Percentiles rank a stretch among this genome's conserved stretches.
These are phyloP conservation scores for Cirrhinus molitorella DNA, from an alignment of 2,797 vertebrate species.

Conservation along the genomic window DNA sequence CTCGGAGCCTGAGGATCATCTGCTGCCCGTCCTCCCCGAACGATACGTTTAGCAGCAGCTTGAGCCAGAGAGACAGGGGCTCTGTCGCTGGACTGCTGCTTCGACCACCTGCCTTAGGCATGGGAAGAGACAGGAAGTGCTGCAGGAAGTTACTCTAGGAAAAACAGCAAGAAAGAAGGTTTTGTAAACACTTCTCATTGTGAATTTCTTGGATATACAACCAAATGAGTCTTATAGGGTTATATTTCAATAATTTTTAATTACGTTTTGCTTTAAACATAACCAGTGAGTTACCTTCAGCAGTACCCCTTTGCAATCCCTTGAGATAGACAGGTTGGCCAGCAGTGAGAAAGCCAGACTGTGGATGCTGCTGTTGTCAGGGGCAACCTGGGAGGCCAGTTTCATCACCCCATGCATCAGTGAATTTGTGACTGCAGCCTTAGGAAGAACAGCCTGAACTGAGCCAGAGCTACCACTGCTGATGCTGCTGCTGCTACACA, in stretches of 20 bases:
- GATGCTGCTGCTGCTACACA: conserved; percentile 82
- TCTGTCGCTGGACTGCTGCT: conserved; percentile 54
- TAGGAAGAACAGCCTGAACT: conserved; percentile 70
- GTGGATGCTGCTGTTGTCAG: conserved; percentile 82
- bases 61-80: conserved; percentile 85
- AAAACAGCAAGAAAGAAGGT: background rate
- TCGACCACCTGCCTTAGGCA: conserved; percentile 80
- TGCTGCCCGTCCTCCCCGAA: conserved; percentile 91
- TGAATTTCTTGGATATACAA: background rate
- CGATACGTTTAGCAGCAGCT: conserved; percentile 88
- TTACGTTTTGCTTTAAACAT: background rate
- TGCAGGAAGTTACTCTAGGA: conserved; percentile 94
- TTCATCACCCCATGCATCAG: conserved; percentile 89
- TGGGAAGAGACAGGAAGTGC: conserved; percentile 83
- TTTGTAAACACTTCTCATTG: background rate
- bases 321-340: conserved; percentile 88
- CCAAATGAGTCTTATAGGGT: background rate
- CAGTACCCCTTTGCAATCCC: conserved; percentile 89
- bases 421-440: conserved; percentile 77
- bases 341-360: conserved; percentile 87
- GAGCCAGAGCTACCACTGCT: conserved; percentile 59
- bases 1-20: conserved; percentile 87
- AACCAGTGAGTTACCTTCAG: conserved; percentile 84
- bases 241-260: too few species aligned
- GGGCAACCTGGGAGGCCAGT: conserved; percentile 82